Evolutionary conservation across 2,113 vertebrate species (phyloP), one percentile per base, ranked within the genome.

Genomic region (Sander lucioperca): DNA sequence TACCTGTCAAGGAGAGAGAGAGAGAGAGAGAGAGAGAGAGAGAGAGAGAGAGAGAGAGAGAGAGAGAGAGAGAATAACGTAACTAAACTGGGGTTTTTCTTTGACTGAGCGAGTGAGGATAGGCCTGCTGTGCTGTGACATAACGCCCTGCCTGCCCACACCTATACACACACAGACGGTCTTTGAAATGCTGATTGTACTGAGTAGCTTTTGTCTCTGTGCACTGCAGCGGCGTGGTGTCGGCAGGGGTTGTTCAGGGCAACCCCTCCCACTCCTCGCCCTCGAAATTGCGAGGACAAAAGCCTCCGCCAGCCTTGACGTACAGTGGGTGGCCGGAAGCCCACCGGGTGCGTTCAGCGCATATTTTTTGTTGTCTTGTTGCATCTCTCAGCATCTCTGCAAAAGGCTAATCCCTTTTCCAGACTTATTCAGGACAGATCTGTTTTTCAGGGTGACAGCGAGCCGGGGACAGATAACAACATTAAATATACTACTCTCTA

Each of bases 1-100:
- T 88, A 99, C 97, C 98, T 99, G 94, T 79, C 88, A 81, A 23
- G 89, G 69, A 93, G 30, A 30, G 8, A 9, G 36, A 39, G 36
- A 39, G 82, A 79, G 19, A 43, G 61, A 73, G 47, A 77, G 9
- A 59, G 8, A 9, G 36, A 39, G 36, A 39, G 82, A 79, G 19
- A 43, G 61, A 73, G 47, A 77, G 9, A 59, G 8, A 10, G 39
- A 81, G 23, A 90, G 69, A 93, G 30, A 33, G 9, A 10, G 39
- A 39, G 39, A 39, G 82, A 79, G 19, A 43, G 61, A 73, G 47
- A 77, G 6, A 54, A 6, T 1, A 4, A 54, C 30, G 62, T 53
- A 43, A 76, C 23, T 54, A 1, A 19, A 47, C 43, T 16, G 65
- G 39, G 39, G 36, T 8, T 51, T 74, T 62, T 36, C 48, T 73